Base-by-base conservation (phyloP, 2,797 vertebrate genomes). In the Miopithecus talapoin region DNA sequence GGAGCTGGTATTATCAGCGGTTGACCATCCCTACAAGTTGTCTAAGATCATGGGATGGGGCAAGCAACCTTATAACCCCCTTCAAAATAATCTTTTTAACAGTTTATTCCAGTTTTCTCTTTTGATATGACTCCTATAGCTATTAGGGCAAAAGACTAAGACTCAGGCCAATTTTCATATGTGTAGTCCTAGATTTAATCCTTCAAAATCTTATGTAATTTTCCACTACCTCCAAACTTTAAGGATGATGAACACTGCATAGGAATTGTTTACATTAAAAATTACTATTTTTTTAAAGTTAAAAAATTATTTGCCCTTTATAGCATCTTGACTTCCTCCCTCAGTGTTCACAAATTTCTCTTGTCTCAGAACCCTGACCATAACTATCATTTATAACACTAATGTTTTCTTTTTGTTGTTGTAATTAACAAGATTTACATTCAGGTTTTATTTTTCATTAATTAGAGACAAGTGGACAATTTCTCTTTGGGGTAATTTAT, bases 171-270 rank as follows among this genome's bases (percentile, higher is more conserved):
- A 48, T 39, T 75, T 96, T 43, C 57, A 17, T 7, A 28, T 5
- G 19, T 33, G 11, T 39, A 17, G 55, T 61, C 36, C 46, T 33
- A 95, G 72, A 86, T 13, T 39, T 80, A 53, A 74, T 83, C 68
- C 68, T 96, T 57, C 41, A 91, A 91, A 96, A 91, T 76, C 33
- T 30, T 74, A 24, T 85, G 5, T 26, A 83, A 46, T 74, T 95
- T 90, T 33, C 50, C 12, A 80, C 36, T 26, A 17, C n/a, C 83
- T 75, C 6, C 81, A 22, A 95, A 81, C 22, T 55, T 59, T 10
- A 76, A 91, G 43, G 36, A 12, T 57, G 39, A 72, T 39, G 50
- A 91, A 89, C 9, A 75, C 26, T 78, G 36, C 61, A 9, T 21
- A 33, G 57, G 28, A 74, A 91, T 78, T 11, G 14, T 2, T 72